Percentiles rank a stretch among this genome's conserved stretches.
Conservation (phyloP, 2,888 invertebrate genomes). For the Tachystola acroxantha region DNA sequence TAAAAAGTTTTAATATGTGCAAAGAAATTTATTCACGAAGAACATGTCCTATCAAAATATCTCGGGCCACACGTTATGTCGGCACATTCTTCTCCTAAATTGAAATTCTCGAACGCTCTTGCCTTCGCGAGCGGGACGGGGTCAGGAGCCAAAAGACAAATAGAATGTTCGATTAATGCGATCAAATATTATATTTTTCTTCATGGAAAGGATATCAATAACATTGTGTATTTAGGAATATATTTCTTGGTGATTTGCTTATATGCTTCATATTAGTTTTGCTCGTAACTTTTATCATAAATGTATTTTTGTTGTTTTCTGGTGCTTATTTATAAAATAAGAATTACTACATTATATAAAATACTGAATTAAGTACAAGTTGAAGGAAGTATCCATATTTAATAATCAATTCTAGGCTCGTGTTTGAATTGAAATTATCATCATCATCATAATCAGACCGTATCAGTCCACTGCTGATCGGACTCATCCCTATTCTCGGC, state of each 20-base stretch:
- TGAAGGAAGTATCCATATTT: too few relatives aligned
- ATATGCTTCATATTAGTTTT: too few relatives aligned
- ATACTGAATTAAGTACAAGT: too few relatives aligned
- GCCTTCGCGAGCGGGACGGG: slow-evolving; percentile 63
- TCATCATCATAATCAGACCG: too few relatives aligned
- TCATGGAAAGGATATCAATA: slow-evolving; percentile 11
- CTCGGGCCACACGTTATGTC: slow-evolving; percentile 78
- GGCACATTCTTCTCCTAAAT: slow-evolving; percentile 80
- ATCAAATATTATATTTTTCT: slow-evolving; percentile 58
- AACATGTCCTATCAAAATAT: slow-evolving; percentile 79
- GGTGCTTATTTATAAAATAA: too few relatives aligned
- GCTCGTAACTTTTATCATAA: too few relatives aligned
- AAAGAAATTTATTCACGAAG: slow-evolving; percentile 76
- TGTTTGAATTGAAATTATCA: too few relatives aligned
- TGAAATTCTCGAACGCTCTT: slow-evolving; percentile 77
- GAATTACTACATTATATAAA: too few relatives aligned
- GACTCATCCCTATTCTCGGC: too few relatives aligned
- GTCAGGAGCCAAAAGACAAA: slow-evolving; percentile 73
- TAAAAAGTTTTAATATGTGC: slow-evolving; percentile 71
- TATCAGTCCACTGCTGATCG: too few relatives aligned
- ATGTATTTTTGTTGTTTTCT: too few relatives aligned
- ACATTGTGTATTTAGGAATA: background rate
- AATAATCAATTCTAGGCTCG: too few relatives aligned
- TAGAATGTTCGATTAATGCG: slow-evolving; percentile 67
- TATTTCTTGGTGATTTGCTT: background rate